Evolutionary conservation across 2,113 vertebrate species (phyloP).

Genomic region (Gasterosteus aculeatus): DNA sequence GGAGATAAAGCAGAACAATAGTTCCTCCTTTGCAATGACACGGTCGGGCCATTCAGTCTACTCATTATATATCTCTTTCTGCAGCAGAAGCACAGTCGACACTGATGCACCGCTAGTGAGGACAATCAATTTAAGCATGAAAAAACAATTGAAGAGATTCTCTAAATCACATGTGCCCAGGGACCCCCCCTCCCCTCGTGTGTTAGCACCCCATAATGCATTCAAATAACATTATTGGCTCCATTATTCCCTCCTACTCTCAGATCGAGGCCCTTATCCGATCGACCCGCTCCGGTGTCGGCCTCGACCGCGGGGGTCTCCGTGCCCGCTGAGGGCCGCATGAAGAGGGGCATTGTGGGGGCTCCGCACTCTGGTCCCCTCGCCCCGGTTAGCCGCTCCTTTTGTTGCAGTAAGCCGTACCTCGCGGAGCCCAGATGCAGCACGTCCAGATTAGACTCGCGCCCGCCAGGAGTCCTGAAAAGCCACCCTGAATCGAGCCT

Average conservation of each 20-base stretch:
- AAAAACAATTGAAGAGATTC: background rate
- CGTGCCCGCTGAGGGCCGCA: slow-evolving; percentile 29
- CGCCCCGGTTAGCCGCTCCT: slow-evolving; percentile 74
- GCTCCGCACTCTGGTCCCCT: slow-evolving; percentile 64
- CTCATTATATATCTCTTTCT: background rate
- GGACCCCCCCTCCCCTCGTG: background rate
- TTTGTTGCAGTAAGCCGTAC: slow-evolving; percentile 79
- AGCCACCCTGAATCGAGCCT: slow-evolving; percentile 66
- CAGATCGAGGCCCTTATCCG: slow-evolving; percentile 22
- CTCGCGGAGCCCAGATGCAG: slow-evolving; percentile 76
- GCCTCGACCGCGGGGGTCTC: slow-evolving; percentile 17
- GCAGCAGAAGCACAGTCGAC: too few species aligned
- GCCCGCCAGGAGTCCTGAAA: slow-evolving; percentile 71
- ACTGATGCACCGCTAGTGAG: too few species aligned
- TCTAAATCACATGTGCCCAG: background rate
- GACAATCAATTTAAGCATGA: too few species aligned
- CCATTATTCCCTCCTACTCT: slow-evolving; percentile 20
- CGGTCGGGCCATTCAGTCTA: background rate
- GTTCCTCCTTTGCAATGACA: background rate
- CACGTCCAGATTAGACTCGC: slow-evolving; percentile 75
- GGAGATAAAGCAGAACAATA: background rate
- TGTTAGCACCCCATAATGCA: slow-evolving; percentile 14
- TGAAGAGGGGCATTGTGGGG: slow-evolving; percentile 64
- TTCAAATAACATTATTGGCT: slow-evolving; percentile 44
- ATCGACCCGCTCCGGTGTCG: slow-evolving; percentile 23